phyloP scores from a whole-genome alignment of 2,113 vertebrate species.

The Pionites leucogaster region DNA sequence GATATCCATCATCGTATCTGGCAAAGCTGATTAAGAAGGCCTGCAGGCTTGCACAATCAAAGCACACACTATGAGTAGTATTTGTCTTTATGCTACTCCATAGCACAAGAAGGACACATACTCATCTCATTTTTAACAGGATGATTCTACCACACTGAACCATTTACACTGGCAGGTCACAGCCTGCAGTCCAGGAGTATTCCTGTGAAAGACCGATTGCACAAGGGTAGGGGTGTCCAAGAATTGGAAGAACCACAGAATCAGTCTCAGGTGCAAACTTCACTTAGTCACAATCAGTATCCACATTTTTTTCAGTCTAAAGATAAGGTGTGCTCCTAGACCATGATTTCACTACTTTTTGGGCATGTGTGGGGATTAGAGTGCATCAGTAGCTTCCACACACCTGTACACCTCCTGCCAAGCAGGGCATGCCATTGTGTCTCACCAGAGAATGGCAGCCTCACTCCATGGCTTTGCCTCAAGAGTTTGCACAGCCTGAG shows the following conservation, averaged over 20 bases:
- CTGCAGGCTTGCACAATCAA: background rate
- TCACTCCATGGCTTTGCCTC: background rate
- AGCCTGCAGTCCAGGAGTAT: background rate
- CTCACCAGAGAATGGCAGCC: background rate
- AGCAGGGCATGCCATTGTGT: background rate
- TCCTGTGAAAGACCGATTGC: background rate
- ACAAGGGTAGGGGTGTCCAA: background rate
- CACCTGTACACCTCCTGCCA: background rate
- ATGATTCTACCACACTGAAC: background rate
- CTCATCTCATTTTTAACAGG: background rate
- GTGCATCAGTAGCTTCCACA: background rate
- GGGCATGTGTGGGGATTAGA: background rate
- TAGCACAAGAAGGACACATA: background rate
- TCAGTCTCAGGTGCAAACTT: background rate
- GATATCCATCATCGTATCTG: background rate
- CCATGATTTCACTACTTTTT: background rate
- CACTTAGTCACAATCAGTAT: background rate
- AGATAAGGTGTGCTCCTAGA: background rate
- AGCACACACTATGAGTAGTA: background rate
- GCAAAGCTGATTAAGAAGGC: background rate
- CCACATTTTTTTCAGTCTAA: background rate
- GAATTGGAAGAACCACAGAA: background rate
- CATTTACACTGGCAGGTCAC: background rate
- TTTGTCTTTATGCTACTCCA: background rate
- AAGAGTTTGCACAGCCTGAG: background rate